Evolutionary conservation across 2,888 invertebrate genomes (phyloP).

Genomic region (Trissolcus brochymenae): DNA sequence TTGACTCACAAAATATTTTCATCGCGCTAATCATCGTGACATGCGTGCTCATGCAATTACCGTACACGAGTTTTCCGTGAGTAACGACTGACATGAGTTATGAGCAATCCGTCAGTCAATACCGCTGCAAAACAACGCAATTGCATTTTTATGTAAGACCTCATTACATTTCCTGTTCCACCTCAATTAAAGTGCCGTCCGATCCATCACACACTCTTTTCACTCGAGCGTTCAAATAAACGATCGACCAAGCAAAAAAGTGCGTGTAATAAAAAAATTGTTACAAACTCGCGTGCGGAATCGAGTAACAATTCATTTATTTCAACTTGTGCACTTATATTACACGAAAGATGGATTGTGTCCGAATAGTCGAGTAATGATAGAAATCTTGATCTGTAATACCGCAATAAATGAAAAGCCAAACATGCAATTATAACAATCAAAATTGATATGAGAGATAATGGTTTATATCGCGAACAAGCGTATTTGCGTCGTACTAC

Average conservation of each 20-base stretch:
- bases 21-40: slow-evolving; percentile 26
- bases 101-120: slow-evolving; percentile 35
- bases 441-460: slow-evolving; percentile 30
- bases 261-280: neutral
- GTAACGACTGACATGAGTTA: slow-evolving; percentile 11
- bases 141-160: slow-evolving; percentile 51
- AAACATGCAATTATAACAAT: slow-evolving; percentile 44
- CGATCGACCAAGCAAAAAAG: neutral
- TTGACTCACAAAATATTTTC: slow-evolving; percentile 22
- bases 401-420: slow-evolving; percentile 28
- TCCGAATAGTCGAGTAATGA: slow-evolving; percentile 35
- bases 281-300: slow-evolving; percentile 5
- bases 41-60: slow-evolving; percentile 17
- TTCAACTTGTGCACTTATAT: slow-evolving; percentile 4
- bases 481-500: slow-evolving; percentile 6
- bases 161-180: slow-evolving; percentile 35
- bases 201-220: slow-evolving; percentile 25
- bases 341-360: slow-evolving; percentile 22
- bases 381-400: slow-evolving; percentile 6
- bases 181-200: slow-evolving; percentile 42
- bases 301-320: slow-evolving; percentile 26
- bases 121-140: slow-evolving; percentile 48
- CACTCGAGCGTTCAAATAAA: slow-evolving; percentile 10
- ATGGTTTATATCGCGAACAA: slow-evolving; percentile 29
- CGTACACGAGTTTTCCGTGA: slow-evolving; percentile 20